A percentile compares a stretch with the other conserved stretches of the same genome.
Evolutionary conservation across 2,888 invertebrate genomes (phyloP).

Genomic region (Epirrhoe tristata): DNA sequence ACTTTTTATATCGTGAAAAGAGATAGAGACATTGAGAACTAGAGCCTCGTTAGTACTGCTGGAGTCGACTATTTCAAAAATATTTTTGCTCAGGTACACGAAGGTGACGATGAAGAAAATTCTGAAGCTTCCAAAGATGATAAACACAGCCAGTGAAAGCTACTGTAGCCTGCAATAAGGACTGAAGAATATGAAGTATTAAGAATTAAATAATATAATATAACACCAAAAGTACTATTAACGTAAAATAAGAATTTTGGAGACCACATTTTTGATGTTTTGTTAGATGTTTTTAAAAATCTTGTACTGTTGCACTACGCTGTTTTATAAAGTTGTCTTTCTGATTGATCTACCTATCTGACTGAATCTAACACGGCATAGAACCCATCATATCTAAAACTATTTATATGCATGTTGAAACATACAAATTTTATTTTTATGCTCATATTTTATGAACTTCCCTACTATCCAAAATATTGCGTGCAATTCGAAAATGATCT

Average conservation of each 20-base stretch:
- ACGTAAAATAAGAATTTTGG: conserved; percentile 39
- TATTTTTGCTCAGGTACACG: conserved; percentile 36
- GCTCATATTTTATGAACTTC: conserved; percentile 4
- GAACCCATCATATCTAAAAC: conserved; percentile 24
- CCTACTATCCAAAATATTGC: conserved; percentile 16
- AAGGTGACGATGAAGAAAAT: conserved; percentile 35
- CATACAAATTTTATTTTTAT: conserved; percentile 22
- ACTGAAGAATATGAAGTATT: conserved; percentile 41
- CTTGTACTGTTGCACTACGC: conserved; percentile 41
- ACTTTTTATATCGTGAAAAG: no score
- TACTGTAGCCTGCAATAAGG: conserved; percentile 35
- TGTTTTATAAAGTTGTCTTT: conserved; percentile 33
- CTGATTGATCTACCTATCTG: conserved; percentile 28
- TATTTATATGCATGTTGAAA: conserved; percentile 20
- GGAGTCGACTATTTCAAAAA: conserved; percentile 5
- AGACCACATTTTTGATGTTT: conserved; percentile 37
- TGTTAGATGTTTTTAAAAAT: conserved; percentile 37
- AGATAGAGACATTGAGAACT: no score
- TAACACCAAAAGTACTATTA: conserved; percentile 49
- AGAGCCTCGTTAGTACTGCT: neutral
- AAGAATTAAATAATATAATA: conserved; percentile 35
- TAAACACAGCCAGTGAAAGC: conserved; percentile 39
- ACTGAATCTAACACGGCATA: conserved; percentile 25
- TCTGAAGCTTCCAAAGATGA: conserved; percentile 48
- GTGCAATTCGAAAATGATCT: conserved; percentile 11